Evolutionary conservation across 2,113 vertebrate genomes (phyloP), one percentile per base, ranked within the genome.

Genomic region (Colossoma macropomum): DNA sequence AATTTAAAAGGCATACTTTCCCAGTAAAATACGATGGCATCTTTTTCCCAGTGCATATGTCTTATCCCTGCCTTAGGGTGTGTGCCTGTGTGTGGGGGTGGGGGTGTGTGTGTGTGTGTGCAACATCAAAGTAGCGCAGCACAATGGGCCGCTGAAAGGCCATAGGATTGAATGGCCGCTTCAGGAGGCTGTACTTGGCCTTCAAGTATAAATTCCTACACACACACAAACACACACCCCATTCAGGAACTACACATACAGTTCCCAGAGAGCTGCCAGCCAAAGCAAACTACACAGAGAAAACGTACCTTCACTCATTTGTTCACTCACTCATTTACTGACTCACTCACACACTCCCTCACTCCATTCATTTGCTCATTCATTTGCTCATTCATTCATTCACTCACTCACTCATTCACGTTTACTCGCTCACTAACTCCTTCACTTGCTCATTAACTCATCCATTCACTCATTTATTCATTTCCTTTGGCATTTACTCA

Each of bases 251-350:
- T 72, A 83, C 71, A 86, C 30, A 81, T 62, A 85, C 90, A 78
- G 91, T 92, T 96, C 95, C 95, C 95, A 95, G 93, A 93, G 91
- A 89, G 84, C 90, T 85, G 83, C 38, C 85, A 89, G 94, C 95
- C 96, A 94, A 87, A 81, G 89, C 86, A 95, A 95, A 90, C 87
- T 86, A 78, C 82, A 12, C 85, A 91, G 93, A 95, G 93, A 88
- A 95, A 45, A 95, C 92, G 9, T 34, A 21, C 12, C 19, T 38
- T 89, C 88, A 75, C 85, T 89, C 73, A 30, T 85, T 88, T 74
- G 41, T 13, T 86, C n/a, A 82, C 70, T 41, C 1, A 87, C 90
- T 89, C 75, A 66, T 66, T 30, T 21, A 66, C 34, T 75, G 84
- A 83, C 87, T 79, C 73, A 60, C 87, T 85, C 90, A 52, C 88